phyloP scores from a whole-genome alignment of 2,797 vertebrate species.

The Falco berigora region DNA sequence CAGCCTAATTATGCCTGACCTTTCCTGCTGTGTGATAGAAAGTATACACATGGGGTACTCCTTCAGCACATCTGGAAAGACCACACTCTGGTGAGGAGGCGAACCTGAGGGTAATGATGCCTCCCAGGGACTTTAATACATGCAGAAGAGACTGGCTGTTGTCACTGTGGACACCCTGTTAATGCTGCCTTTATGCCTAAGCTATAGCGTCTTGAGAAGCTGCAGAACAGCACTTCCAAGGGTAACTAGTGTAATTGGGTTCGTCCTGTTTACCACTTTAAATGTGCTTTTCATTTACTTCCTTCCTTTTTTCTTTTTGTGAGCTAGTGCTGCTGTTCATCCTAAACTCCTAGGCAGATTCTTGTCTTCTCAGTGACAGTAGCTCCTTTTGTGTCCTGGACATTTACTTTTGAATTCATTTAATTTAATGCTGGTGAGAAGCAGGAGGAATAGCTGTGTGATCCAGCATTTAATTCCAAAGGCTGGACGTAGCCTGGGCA shows the following conservation, averaged over 20 bases:
- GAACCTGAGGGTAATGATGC: not conserved
- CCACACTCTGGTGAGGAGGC: not conserved
- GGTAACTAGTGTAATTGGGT: not conserved
- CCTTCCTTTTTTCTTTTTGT: not conserved
- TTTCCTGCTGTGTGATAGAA: not conserved
- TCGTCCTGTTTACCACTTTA: not conserved
- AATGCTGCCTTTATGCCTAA: not conserved
- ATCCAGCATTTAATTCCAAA: not conserved
- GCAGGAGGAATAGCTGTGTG: not conserved
- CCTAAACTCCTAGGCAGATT: not conserved
- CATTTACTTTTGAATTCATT: not conserved
- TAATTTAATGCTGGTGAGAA: not conserved
- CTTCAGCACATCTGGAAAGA: not conserved
- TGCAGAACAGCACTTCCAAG: not conserved
- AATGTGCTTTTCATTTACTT: not conserved
- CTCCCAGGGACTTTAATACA: not conserved
- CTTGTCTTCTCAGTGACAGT: not conserved
- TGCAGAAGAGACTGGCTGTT: not conserved
- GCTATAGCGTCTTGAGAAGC: not conserved
- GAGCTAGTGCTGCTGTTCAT: not conserved
- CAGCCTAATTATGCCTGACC: not conserved
- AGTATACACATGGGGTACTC: not conserved
- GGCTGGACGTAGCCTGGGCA: not conserved
- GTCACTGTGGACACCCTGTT: not conserved
- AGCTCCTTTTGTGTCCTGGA: not conserved